Conservation (phyloP, 2,113 vertebrate species). For the Cercopithecus mona region DNA sequence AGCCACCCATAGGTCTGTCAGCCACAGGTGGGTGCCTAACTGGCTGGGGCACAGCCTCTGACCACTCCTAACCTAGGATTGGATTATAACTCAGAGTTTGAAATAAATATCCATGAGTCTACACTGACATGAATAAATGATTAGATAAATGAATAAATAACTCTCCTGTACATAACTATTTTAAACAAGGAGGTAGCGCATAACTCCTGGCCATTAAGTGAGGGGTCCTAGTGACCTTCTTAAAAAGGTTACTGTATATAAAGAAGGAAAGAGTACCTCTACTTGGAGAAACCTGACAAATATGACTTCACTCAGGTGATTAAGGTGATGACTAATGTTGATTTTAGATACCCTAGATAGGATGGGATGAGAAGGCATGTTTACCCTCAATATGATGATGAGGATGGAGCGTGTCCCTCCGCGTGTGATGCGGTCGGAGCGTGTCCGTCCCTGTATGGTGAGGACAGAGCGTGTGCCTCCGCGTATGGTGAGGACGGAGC, state of each 20-base stretch:
- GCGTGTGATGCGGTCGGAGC: too few relatives aligned
- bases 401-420: fast-evolving
- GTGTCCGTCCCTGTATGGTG: fast-evolving
- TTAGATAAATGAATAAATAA: fast-evolving
- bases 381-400: too few relatives aligned
- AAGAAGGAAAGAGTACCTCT: not conserved
- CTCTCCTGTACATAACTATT: not conserved
- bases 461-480: fast-evolving
- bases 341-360: not conserved
- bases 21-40: fast-evolving
- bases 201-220: too few relatives aligned
- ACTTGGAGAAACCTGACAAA: fast-evolving
- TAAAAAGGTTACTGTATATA: too few relatives aligned
- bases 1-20: fast-evolving
- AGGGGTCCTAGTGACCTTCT: fast-evolving
- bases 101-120: fast-evolving
- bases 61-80: not conserved
- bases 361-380: not conserved
- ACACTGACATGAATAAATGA: not conserved
- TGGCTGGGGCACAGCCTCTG: not conserved
- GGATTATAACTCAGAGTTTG: not conserved
- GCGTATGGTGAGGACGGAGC: too few relatives aligned
- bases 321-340: fast-evolving
- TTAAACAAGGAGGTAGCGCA: not conserved
- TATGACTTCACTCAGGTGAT: fast-evolving